Evolutionary conservation across 2,797 vertebrate species (phyloP).

Genomic region (Lophius americanus): DNA sequence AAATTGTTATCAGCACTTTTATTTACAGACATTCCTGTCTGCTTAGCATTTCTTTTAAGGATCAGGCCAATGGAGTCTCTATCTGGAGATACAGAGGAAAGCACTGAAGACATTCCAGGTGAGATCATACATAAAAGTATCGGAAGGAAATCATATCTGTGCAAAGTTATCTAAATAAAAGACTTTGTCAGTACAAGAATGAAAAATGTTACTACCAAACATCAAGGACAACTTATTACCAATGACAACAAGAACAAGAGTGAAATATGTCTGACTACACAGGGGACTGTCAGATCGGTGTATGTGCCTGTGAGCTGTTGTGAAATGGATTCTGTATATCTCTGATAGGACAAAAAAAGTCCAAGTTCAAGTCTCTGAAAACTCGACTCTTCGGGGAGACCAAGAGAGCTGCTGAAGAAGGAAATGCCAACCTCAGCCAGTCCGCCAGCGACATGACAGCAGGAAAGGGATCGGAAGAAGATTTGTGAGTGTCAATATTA

Average conservation of each 20-base stretch:
- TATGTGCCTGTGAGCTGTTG: conserved; percentile 9
- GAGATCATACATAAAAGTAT: conserved; percentile 38
- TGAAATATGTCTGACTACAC: background rate
- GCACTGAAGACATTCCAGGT: conserved; percentile 88
- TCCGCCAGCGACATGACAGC: conserved; percentile 84
- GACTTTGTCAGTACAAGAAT: background rate
- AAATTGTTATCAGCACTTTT: background rate
- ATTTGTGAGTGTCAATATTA: conserved; percentile 73
- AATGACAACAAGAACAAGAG: background rate
- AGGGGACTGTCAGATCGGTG: background rate
- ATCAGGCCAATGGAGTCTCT: conserved; percentile 84
- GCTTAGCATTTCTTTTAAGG: conserved; percentile 22
- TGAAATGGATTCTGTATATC: conserved; percentile 48
- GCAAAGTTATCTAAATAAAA: background rate
- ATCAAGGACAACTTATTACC: background rate
- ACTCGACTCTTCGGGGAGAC: conserved; percentile 85
- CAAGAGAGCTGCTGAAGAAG: conserved; percentile 80
- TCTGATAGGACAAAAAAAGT: conserved; percentile 87
- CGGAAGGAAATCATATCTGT: background rate
- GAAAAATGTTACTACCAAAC: background rate
- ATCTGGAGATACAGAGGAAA: conserved; percentile 82
- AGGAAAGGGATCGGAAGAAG: conserved; percentile 81
- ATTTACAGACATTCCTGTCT: background rate
- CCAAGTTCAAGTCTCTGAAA: conserved; percentile 88
- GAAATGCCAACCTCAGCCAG: conserved; percentile 83